Evolutionary conservation across 2,797 vertebrate species (phyloP).

Genomic region (Dipus sagitta): DNA sequence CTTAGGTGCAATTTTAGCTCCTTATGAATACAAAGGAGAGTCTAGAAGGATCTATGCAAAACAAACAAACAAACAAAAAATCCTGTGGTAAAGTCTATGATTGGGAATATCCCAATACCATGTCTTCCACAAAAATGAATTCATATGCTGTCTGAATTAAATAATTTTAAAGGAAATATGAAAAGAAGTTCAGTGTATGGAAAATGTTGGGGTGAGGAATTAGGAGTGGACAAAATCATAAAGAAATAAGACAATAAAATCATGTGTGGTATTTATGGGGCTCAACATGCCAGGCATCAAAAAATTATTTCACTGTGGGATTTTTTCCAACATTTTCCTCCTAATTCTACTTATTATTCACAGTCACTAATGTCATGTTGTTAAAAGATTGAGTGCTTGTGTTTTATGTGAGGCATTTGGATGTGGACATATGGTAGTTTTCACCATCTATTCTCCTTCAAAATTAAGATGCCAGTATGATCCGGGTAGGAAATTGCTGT

Average conservation of each 20-base stretch:
- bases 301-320: background rate
- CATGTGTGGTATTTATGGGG: background rate
- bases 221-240: background rate
- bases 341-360: background rate
- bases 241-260: background rate
- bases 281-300: background rate
- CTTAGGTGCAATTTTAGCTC: background rate
- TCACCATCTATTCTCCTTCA: background rate
- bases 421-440: background rate
- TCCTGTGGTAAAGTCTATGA: background rate
- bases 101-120: background rate
- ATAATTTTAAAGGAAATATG: background rate
- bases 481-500: background rate
- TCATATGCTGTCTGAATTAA: background rate
- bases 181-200: background rate
- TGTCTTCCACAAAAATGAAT: background rate
- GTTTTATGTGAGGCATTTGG: background rate
- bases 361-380: background rate
- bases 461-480: background rate
- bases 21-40: background rate
- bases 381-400: background rate
- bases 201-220: background rate
- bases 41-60: background rate
- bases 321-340: background rate
- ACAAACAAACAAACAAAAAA: background rate